Evolutionary conservation across 1,140 invertebrate genomes (phyloP).

Genomic region (Centruroides sculpturatus): DNA sequence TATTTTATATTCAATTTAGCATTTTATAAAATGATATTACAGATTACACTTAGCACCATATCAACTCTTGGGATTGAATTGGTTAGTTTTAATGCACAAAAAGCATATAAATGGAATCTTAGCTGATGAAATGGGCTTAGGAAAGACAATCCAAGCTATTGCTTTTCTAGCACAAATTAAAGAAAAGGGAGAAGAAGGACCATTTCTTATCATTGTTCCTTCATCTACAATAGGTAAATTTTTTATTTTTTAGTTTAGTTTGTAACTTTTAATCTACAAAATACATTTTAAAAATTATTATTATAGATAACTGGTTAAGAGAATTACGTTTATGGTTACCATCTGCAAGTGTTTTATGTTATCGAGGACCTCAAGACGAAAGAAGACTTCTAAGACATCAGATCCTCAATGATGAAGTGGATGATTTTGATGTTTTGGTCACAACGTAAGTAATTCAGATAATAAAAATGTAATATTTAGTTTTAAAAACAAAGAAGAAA

Average conservation of each 20-base stretch:
- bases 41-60: conserved; percentile 37
- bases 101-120: conserved; percentile 92
- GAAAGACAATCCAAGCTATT: conserved; percentile 99
- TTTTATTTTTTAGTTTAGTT: not conserved
- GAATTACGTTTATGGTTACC: conserved; percentile 78
- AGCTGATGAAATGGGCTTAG: conserved; percentile 69
- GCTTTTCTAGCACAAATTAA: conserved; percentile 88
- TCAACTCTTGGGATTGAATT: conserved; percentile 96
- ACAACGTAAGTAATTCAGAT: conserved; percentile 49
- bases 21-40: no score
- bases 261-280: not conserved
- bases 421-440: conserved; percentile 66
- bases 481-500: no score
- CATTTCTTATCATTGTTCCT: conserved; percentile 81
- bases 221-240: conserved; percentile 68
- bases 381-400: conserved; percentile 54
- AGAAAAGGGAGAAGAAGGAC: conserved; percentile 45
- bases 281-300: not conserved
- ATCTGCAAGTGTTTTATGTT: conserved; percentile 56
- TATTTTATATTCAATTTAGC: no score
- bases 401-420: conserved; percentile 51
- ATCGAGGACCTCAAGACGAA: conserved; percentile 77
- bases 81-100: conserved; percentile 96
- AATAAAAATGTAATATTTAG: no score
- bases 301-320: conserved; percentile 70